Percentiles rank a stretch among this genome's conserved stretches.
Evolutionary conservation across 2,113 vertebrate genomes (phyloP).

Genomic region (Hemichromis elongatus): DNA sequence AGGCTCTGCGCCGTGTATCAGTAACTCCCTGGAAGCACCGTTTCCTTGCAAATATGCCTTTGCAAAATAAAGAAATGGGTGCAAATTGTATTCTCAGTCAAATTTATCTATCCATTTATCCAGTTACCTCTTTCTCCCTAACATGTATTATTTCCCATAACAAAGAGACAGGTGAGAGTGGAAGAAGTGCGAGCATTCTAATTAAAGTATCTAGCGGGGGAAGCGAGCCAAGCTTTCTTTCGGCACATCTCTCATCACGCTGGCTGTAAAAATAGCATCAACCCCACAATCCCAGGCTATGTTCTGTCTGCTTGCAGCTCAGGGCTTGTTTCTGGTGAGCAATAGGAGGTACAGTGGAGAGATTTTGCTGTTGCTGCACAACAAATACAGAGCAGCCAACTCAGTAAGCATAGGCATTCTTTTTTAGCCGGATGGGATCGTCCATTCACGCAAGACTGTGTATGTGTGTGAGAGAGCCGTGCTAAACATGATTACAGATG

Average conservation of each 20-base stretch:
- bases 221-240: constrained; percentile 14
- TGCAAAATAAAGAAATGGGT: constrained; percentile 7
- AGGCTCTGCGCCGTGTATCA: not conserved
- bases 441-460: constrained; percentile 13
- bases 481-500: constrained; percentile 60
- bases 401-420: constrained; percentile 23
- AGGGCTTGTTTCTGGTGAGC: constrained; percentile 50
- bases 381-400: constrained; percentile 34
- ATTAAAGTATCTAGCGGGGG: constrained; percentile 44
- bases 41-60: constrained; percentile 18
- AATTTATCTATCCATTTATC: constrained; percentile 31
- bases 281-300: constrained; percentile 37
- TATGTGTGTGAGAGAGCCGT: constrained; percentile 12
- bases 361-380: constrained; percentile 41
- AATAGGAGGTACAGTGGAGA: constrained; percentile 35
- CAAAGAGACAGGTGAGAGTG: constrained; percentile 45
- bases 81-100: constrained; percentile 39
- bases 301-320: constrained; percentile 44
- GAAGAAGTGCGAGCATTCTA: constrained; percentile 26
- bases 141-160: constrained; percentile 25
- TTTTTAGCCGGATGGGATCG: constrained; percentile 12
- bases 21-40: not conserved
- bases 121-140: constrained; percentile 14
- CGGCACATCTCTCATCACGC: constrained; percentile 27
- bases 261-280: constrained; percentile 59